phyloP scores from a whole-genome alignment of 1,140 invertebrate genomes.

The Melitaea cinxia region DNA sequence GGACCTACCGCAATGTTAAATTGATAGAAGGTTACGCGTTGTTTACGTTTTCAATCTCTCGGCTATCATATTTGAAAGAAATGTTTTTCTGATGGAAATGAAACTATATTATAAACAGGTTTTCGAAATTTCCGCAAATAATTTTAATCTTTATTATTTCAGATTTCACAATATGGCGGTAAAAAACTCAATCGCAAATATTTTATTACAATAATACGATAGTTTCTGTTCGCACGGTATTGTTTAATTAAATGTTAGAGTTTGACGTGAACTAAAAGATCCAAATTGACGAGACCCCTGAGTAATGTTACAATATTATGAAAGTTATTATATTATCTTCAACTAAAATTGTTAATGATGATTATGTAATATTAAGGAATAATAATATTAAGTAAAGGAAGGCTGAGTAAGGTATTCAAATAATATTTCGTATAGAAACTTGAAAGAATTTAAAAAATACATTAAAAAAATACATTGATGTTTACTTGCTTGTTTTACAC shows the following conservation, averaged over 20 bases:
- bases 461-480: too few species aligned
- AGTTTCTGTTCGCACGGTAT: background rate
- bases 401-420: too few species aligned
- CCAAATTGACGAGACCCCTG: background rate
- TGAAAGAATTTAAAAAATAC: too few species aligned
- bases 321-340: constrained; percentile 8
- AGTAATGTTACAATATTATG: constrained; percentile 9
- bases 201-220: background rate
- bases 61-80: too few species aligned
- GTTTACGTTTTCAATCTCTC: background rate
- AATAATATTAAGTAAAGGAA: too few species aligned
- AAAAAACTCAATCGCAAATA: background rate
- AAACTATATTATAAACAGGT: too few species aligned
- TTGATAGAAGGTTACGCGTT: background rate
- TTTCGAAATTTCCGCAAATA: too few species aligned
- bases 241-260: constrained; percentile 1
- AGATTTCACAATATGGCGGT: too few species aligned
- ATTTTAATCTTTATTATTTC: background rate
- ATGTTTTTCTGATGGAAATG: background rate
- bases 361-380: background rate
- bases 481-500: too few species aligned
- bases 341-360: constrained; percentile 6
- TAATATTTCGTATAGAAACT: too few species aligned
- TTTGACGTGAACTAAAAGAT: background rate
- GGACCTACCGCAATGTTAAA: constrained; percentile 18